phyloP scores from a whole-genome alignment of 2,797 vertebrate species.

The Acanthornis magna region DNA sequence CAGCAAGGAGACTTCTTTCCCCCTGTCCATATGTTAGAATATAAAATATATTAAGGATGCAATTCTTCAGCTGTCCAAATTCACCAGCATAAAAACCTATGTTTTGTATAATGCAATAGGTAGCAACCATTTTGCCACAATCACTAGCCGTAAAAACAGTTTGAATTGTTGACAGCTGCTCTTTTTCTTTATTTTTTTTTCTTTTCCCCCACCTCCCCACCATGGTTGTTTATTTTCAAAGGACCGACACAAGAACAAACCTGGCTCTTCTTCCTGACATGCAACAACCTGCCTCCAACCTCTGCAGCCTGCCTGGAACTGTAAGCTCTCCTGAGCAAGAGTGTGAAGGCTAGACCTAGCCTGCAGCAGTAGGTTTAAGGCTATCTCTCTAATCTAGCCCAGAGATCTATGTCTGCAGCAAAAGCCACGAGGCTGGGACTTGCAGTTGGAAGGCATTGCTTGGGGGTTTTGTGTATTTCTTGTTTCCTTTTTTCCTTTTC shows the following conservation, averaged over 20 bases:
- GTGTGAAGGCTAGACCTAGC: not conserved
- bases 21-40: not conserved
- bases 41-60: not conserved
- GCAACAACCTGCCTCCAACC: not conserved
- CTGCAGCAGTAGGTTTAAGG: slow-evolving; percentile 5
- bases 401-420: not conserved
- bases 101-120: not conserved
- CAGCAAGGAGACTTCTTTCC: not conserved
- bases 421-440: not conserved
- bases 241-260: not conserved
- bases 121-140: not conserved
- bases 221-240: not conserved
- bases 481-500: not conserved
- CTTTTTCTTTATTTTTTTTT: not conserved
- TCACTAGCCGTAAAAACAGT: not conserved
- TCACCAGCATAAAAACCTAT: not conserved
- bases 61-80: not conserved
- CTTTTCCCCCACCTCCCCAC: accelerated
- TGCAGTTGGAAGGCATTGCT: not conserved
- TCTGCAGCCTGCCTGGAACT: not conserved
- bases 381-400: not conserved
- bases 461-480: not conserved
- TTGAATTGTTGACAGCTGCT: not conserved
- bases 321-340: not conserved
- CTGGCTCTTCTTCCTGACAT: not conserved